These are phyloP conservation scores for Sminthurinus aureus DNA, from an alignment of 2,888 invertebrate genomes.

Conservation along the genomic window DNA sequence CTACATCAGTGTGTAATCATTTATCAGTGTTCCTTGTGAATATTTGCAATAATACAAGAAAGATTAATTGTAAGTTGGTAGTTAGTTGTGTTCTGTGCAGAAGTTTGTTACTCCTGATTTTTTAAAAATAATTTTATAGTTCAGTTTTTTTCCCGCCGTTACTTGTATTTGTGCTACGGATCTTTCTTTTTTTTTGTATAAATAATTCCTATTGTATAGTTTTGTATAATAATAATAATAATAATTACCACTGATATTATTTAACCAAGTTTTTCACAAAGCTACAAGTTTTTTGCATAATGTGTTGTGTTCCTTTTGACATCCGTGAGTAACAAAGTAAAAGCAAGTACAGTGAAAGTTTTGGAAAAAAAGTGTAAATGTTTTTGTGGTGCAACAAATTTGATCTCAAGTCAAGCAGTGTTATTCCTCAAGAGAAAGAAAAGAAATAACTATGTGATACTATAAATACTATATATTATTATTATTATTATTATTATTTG, in stretches of 20 bases:
- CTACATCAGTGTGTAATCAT: constrained; percentile 15
- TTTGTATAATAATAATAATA: neutral
- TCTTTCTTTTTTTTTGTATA: too few species aligned
- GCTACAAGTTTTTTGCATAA: too few species aligned
- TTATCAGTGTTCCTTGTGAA: neutral
- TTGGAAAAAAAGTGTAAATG: too few species aligned
- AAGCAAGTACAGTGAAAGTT: too few species aligned
- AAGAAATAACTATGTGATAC: too few species aligned
- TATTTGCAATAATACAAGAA: neutral
- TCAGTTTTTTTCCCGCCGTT: neutral
- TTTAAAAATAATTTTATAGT: neutral
- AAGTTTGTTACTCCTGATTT: neutral
- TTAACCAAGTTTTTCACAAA: too few species aligned
- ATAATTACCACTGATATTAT: neutral
- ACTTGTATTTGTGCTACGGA: neutral
- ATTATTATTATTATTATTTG: neutral
- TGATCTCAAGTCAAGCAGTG: too few species aligned
- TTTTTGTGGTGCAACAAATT: too few species aligned
- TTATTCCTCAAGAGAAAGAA: too few species aligned
- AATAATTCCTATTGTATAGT: neutral
- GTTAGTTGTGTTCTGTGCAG: neutral
- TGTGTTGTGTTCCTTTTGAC: too few species aligned
- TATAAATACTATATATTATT: too few species aligned
- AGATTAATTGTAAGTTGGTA: neutral
- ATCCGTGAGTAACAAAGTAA: too few species aligned